Evolutionary conservation across 2,888 invertebrate species (phyloP).

Genomic region (Rosalia funebris): DNA sequence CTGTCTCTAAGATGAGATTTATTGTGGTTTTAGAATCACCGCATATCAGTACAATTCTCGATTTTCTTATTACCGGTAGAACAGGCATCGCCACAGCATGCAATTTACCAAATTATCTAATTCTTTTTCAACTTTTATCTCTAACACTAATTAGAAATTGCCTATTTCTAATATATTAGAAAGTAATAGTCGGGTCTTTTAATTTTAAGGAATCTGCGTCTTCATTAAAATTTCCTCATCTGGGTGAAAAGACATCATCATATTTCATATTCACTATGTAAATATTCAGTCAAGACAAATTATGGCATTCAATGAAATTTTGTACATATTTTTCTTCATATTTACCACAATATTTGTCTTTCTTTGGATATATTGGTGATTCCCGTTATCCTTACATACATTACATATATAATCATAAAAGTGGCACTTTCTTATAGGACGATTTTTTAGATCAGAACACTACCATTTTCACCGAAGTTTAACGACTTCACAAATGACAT

Average conservation of each 20-base stretch:
- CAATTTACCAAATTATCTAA: slow-evolving; percentile 18
- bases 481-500: background rate
- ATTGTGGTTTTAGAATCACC: no score
- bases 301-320: slow-evolving; percentile 26
- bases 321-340: slow-evolving; percentile 15
- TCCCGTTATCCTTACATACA: slow-evolving; percentile 25
- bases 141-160: slow-evolving; percentile 26
- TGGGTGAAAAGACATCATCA: slow-evolving; percentile 23
- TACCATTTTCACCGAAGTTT: no score
- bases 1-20: no score
- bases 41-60: no score
- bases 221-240: slow-evolving; percentile 30
- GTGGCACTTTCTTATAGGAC: slow-evolving; percentile 18
- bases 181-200: slow-evolving; percentile 26
- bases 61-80: no score
- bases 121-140: slow-evolving; percentile 25
- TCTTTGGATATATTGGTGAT: slow-evolving; percentile 27
- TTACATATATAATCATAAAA: slow-evolving; percentile 25
- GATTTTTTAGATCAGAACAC: slow-evolving; percentile 28
- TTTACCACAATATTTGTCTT: slow-evolving; percentile 2
- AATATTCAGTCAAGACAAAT: slow-evolving; percentile 2
- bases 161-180: slow-evolving; percentile 30
- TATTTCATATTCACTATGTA: slow-evolving; percentile 4
- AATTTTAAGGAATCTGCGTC: slow-evolving; percentile 30
- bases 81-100: no score